These are phyloP conservation scores for Galeruca laticollis DNA, from an alignment of 2,888 invertebrate genomes.

Conservation along the genomic window DNA sequence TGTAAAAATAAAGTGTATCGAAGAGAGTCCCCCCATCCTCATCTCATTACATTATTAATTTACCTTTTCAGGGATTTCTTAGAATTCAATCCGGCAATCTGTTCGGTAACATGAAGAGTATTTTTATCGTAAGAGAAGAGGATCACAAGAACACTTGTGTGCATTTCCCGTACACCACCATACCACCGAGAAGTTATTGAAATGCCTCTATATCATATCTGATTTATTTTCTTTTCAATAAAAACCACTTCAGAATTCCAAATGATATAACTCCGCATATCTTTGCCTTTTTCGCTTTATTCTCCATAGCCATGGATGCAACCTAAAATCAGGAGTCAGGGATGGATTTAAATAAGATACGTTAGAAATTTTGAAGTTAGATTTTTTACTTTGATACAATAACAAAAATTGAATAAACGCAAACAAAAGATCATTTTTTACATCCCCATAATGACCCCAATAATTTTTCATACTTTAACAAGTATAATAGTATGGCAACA, in stretches of 20 bases:
- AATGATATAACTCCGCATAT: constrained; percentile 52
- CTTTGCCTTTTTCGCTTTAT: constrained; percentile 45
- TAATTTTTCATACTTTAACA: no score
- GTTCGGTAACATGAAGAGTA: constrained; percentile 42
- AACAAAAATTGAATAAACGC: no score
- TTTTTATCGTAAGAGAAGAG: constrained; percentile 43
- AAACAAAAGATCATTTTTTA: no score
- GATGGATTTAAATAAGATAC: background rate
- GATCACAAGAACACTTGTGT: constrained; percentile 52
- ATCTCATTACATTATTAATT: constrained; percentile 48
- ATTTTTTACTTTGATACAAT: no score
- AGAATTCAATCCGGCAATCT: constrained; percentile 41
- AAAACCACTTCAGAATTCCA: constrained; percentile 56
- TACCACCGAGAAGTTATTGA: constrained; percentile 54
- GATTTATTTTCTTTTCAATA: constrained; percentile 61
- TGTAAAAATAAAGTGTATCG: constrained; percentile 35
- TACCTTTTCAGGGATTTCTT: constrained; percentile 38
- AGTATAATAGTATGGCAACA: no score
- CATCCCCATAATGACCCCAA: no score
- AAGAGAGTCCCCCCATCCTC: constrained; percentile 27
- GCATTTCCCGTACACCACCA: constrained; percentile 14
- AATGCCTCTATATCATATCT: constrained; percentile 58
- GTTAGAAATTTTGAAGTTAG: no score
- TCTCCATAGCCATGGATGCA: constrained; percentile 33
- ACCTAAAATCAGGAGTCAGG: constrained; percentile 5